A percentile compares a stretch with the other conserved stretches of the same genome.
Evolutionary conservation across 2,797 vertebrate genomes (phyloP).

Genomic region (Sorex maritimensis): DNA sequence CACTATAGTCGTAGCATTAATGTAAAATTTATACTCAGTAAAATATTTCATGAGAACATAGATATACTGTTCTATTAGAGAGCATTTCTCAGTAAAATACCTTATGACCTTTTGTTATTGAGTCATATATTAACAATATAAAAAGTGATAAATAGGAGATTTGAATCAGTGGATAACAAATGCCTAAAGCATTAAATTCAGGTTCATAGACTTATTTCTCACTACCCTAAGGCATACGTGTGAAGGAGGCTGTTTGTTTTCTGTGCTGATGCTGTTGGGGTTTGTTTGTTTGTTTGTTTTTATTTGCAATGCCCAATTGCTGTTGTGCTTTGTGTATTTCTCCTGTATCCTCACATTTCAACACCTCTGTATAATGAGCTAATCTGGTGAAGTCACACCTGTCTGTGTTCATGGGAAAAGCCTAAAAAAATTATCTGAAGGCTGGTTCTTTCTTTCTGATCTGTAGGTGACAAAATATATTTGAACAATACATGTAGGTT

Average conservation of each 20-base stretch:
- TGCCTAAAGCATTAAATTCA: background rate
- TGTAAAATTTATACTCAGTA: conserved; percentile 5
- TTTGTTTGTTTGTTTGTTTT: background rate
- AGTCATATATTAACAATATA: conserved; percentile 65
- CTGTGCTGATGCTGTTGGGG: background rate
- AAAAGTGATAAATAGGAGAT: conserved; percentile 59
- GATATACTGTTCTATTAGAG: conserved; percentile 36
- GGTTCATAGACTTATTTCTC: background rate
- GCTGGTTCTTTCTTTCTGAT: conserved; percentile 7
- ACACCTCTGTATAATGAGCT: conserved; percentile 33
- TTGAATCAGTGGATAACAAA: conserved; percentile 50
- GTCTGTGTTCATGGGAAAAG: conserved; percentile 63
- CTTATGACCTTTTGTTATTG: conserved; percentile 69
- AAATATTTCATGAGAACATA: conserved; percentile 62
- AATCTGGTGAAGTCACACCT: conserved; percentile 53
- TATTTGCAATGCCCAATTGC: background rate
- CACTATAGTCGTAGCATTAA: conserved; percentile 42
- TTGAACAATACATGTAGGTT: background rate
- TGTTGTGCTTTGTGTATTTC: background rate
- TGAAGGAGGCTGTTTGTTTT: background rate
- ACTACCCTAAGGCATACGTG: fast-evolving
- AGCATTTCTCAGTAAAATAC: conserved; percentile 55
- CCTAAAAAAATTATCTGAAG: conserved; percentile 27
- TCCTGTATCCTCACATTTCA: conserved; percentile 44
- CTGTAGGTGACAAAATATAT: background rate